These are phyloP conservation scores for Polymixis flavicincta DNA, from an alignment of 2,888 invertebrate species.

Conservation along the genomic window DNA sequence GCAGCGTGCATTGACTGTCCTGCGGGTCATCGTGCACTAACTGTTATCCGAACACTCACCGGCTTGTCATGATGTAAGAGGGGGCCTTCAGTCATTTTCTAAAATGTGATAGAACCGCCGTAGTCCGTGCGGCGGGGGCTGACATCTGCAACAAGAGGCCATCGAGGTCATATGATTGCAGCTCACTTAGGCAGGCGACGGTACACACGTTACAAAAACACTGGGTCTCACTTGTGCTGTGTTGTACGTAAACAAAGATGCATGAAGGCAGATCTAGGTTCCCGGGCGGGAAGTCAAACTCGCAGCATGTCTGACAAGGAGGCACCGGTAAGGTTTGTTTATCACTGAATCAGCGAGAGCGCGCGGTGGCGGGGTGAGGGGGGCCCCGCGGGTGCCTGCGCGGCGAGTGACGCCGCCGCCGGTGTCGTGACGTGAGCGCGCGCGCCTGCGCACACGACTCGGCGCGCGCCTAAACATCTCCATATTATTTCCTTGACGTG, in stretches of 20 bases:
- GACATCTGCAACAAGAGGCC: slow-evolving; percentile 88
- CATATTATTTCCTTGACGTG: slow-evolving; percentile 67
- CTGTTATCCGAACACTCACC: slow-evolving; percentile 80
- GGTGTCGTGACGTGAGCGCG: slow-evolving; percentile 68
- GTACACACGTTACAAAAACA: slow-evolving; percentile 58
- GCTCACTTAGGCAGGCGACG: slow-evolving; percentile 61
- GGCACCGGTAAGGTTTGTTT: slow-evolving; percentile 83
- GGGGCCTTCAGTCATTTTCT: slow-evolving; percentile 89
- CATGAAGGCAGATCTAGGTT: slow-evolving; percentile 83
- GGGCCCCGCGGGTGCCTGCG: slow-evolving; percentile 62
- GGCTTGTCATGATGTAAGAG: slow-evolving; percentile 85
- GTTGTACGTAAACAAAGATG: slow-evolving; percentile 82
- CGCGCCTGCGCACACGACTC: slow-evolving; percentile 64
- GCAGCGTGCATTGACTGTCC: slow-evolving; percentile 61
- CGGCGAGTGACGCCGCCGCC: slow-evolving; percentile 56
- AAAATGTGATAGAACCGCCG: slow-evolving; percentile 89
- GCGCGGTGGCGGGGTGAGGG: slow-evolving; percentile 65
- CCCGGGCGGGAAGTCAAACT: slow-evolving; percentile 79
- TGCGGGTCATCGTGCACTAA: slow-evolving; percentile 54
- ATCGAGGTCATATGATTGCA: slow-evolving; percentile 84
- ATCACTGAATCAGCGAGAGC: slow-evolving; percentile 81
- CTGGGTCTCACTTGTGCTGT: slow-evolving; percentile 84
- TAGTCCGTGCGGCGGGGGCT: slow-evolving; percentile 87
- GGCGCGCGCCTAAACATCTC: slow-evolving; percentile 55
- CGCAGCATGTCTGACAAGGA: slow-evolving; percentile 82